Conservation (phyloP, 2,113 vertebrate genomes). For the Brachirus orientalis region DNA sequence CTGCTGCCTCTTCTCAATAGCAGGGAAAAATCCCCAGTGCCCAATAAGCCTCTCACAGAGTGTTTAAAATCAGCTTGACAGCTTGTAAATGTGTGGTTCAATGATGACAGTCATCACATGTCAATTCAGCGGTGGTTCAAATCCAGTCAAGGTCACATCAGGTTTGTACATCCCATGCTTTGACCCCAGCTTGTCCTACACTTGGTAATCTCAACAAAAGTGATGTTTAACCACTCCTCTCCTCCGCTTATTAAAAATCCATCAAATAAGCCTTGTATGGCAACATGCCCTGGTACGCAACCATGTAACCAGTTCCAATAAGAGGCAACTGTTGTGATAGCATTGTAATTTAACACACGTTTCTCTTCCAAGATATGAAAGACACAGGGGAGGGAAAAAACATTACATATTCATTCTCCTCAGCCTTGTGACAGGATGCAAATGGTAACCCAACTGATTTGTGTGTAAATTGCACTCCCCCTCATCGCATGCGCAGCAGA, state of each 20-base stretch:
- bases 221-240: constrained; percentile 2
- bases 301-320: constrained; percentile 28
- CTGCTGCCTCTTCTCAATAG: constrained; percentile 66
- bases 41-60: constrained; percentile 53
- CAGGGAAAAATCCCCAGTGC: constrained; percentile 53
- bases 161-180: constrained; percentile 20
- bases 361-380: constrained; percentile 54
- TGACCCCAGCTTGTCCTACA: constrained; percentile 27
- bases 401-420: constrained; percentile 66
- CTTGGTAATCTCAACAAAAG: constrained; percentile 12
- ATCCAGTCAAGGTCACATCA: constrained; percentile 55
- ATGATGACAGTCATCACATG: constrained; percentile 36
- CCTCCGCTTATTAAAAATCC: constrained; percentile 25
- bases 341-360: constrained; percentile 57
- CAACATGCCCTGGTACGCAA: constrained; percentile 33
- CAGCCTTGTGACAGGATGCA: constrained; percentile 69
- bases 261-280: constrained; percentile 16
- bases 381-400: constrained; percentile 31
- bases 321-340: constrained; percentile 39
- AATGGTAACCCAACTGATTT: constrained; percentile 77
- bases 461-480: constrained; percentile 80
- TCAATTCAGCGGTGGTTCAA: constrained; percentile 30
- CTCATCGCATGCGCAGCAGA: constrained; percentile 74
- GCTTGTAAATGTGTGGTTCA: constrained; percentile 56
- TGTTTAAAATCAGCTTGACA: constrained; percentile 71